phyloP scores from a whole-genome alignment of 2,888 invertebrate genomes.

The Silvanus unidentatus region DNA sequence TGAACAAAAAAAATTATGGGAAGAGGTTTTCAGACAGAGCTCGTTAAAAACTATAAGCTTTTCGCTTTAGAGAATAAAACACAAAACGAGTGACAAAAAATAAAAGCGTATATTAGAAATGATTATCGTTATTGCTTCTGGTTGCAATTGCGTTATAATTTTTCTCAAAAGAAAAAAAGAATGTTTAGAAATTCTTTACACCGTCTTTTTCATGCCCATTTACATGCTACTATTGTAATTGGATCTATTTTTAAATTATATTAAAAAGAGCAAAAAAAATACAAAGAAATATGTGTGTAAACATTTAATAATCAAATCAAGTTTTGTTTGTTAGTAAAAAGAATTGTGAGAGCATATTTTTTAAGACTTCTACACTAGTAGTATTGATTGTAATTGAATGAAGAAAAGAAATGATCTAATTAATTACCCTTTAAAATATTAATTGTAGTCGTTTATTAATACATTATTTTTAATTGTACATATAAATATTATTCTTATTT shows the following conservation, averaged over 20 bases:
- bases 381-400: constrained; percentile 21
- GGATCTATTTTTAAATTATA: constrained; percentile 1
- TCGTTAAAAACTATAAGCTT: constrained; percentile 36
- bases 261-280: not conserved
- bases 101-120: constrained; percentile 28
- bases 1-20: constrained; percentile 11
- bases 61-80: constrained; percentile 38
- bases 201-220: constrained; percentile 15
- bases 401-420: constrained; percentile 6
- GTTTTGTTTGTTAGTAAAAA: constrained; percentile 21
- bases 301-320: constrained; percentile 26
- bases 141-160: too few species aligned
- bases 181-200: constrained; percentile 25
- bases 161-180: constrained; percentile 23
- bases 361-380: constrained; percentile 29
- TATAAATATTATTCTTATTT: constrained; percentile 25
- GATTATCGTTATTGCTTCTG: constrained; percentile 36
- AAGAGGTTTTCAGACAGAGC: constrained; percentile 20
- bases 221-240: constrained; percentile 7
- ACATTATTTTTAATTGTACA: constrained; percentile 31
- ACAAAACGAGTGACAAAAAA: constrained; percentile 33
- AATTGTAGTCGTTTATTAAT: constrained; percentile 21
- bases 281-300: constrained; percentile 20
- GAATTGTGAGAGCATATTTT: constrained; percentile 24
- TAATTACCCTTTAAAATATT: constrained; percentile 16